Evolutionary conservation across 2,797 vertebrate genomes (phyloP).

Genomic region (Tamandua tetradactyla): DNA sequence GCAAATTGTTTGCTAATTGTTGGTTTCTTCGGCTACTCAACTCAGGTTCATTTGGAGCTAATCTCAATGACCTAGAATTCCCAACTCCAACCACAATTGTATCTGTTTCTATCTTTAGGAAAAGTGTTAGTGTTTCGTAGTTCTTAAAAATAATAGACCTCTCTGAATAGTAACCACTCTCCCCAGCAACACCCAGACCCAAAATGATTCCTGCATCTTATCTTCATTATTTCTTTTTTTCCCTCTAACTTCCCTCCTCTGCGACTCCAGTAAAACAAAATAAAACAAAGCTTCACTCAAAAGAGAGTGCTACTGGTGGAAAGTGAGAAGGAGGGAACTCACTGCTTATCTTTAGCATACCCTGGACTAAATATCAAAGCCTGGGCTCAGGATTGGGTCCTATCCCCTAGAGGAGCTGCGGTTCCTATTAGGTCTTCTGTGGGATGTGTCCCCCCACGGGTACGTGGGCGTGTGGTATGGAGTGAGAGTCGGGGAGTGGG

Average conservation of each 20-base stretch:
- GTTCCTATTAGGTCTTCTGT: neutral
- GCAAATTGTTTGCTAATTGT: neutral
- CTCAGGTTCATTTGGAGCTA: neutral
- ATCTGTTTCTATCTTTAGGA: conserved; percentile 9
- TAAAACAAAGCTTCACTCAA: conserved; percentile 21
- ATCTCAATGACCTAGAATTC: neutral
- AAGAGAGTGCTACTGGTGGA: neutral
- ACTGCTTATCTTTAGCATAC: neutral
- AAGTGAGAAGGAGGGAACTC: conserved; percentile 34
- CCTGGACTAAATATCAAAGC: neutral
- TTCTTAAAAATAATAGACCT: conserved; percentile 14
- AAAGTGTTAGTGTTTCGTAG: neutral
- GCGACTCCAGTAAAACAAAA: conserved; percentile 29
- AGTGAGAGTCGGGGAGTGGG: neutral
- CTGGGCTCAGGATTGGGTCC: neutral
- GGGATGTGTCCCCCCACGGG: neutral
- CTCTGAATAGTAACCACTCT: neutral
- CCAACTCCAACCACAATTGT: neutral
- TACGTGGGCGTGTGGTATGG: neutral
- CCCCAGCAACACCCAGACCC: neutral
- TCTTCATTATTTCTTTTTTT: conserved; percentile 21
- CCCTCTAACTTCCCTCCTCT: neutral
- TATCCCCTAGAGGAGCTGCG: neutral
- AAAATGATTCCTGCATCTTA: conserved; percentile 28
- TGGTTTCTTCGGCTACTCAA: neutral